These are phyloP conservation scores for Scomberomorus guttatus DNA, from an alignment of 2,797 vertebrate species.

Conservation along the genomic window DNA sequence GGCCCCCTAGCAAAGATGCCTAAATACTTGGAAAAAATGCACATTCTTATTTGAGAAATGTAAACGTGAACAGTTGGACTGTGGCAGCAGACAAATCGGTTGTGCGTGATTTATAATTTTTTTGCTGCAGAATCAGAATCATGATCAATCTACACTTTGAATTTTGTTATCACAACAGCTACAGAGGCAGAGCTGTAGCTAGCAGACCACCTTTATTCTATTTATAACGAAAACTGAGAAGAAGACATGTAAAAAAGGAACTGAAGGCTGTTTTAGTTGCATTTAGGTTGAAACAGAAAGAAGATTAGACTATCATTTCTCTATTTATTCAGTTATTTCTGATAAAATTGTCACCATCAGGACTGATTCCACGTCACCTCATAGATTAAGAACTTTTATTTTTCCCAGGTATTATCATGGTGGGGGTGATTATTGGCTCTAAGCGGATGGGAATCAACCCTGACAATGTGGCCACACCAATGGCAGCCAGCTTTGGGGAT, in stretches of 20 bases:
- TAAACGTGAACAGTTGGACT: not conserved
- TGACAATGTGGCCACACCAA: slow-evolving; percentile 95
- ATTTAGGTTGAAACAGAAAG: not conserved
- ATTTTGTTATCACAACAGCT: too few species aligned
- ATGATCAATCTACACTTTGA: too few species aligned
- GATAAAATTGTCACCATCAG: not conserved
- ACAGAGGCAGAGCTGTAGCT: too few species aligned
- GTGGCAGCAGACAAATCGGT: not conserved
- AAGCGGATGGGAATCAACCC: slow-evolving; percentile 95
- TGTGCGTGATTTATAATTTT: not conserved
- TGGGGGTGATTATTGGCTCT: slow-evolving; percentile 94
- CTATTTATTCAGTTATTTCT: not conserved
- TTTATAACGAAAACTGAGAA: not conserved
- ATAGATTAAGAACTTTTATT: slow-evolving; percentile 11
- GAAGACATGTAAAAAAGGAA: not conserved
- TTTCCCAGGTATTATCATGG: slow-evolving; percentile 91
- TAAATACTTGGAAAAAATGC: not conserved
- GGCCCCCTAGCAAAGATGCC: not conserved
- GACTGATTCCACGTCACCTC: not conserved
- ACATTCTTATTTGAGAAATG: not conserved
- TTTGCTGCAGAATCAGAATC: not conserved
- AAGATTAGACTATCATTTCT: not conserved
- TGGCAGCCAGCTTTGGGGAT: slow-evolving; percentile 96
- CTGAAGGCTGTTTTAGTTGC: not conserved
- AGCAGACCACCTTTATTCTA: too few species aligned